phyloP scores from a whole-genome alignment of 2,113 vertebrate genomes.

The Oryzias woworae region DNA sequence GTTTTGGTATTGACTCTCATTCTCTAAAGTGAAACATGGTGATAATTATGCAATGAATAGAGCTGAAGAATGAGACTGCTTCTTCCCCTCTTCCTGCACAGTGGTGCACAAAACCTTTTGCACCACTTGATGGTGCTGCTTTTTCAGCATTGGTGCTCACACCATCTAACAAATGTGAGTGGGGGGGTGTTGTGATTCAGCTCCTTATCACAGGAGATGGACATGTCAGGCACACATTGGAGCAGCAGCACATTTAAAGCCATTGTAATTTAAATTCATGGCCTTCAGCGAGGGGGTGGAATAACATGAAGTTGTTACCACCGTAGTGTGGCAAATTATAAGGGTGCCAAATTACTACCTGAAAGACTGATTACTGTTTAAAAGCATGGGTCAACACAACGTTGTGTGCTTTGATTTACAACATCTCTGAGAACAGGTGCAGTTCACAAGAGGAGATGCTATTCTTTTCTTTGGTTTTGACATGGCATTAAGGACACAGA shows the following conservation, averaged over 20 bases:
- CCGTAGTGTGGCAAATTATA: slow-evolving; percentile 32
- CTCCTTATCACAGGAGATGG: slow-evolving; percentile 44
- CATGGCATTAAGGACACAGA: not conserved
- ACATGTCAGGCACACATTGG: slow-evolving; percentile 34
- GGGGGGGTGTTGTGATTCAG: slow-evolving; percentile 51
- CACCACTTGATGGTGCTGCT: slow-evolving; percentile 48
- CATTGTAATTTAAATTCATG: slow-evolving; percentile 45
- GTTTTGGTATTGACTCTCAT: no score
- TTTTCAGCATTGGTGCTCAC: slow-evolving; percentile 5
- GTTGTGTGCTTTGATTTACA: not conserved
- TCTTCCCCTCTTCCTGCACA: not conserved
- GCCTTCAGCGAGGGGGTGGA: slow-evolving; percentile 27
- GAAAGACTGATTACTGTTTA: slow-evolving; percentile 21
- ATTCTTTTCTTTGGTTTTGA: not conserved
- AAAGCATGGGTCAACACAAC: not conserved
- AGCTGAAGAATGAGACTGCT: not conserved
- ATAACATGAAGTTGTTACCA: slow-evolving; percentile 28
- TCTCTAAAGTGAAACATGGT: no score
- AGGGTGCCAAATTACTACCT: slow-evolving; percentile 26
- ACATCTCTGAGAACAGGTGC: slow-evolving; percentile 4
- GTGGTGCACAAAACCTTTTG: slow-evolving; percentile 13
- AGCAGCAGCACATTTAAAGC: slow-evolving; percentile 37
- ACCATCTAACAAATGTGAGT: not conserved
- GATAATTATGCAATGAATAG: no score
- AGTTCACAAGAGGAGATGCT: slow-evolving; percentile 6